Evolutionary conservation across 2,888 invertebrate genomes (phyloP), one percentile per base, ranked within the genome.

Genomic region (Dryadula phaetusa): DNA sequence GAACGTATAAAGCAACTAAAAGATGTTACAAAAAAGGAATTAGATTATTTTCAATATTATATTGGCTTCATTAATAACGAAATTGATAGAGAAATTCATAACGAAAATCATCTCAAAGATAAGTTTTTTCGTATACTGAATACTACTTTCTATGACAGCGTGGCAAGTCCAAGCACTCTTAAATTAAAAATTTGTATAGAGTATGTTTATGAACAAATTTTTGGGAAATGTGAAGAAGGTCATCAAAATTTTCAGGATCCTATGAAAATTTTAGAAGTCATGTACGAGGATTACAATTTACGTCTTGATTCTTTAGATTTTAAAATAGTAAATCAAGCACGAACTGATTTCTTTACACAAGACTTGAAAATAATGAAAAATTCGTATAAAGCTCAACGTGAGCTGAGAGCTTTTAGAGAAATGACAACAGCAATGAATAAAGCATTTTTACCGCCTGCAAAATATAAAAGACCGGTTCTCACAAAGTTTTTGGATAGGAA

Each of bases 141-240:
- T 69, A 85, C 87, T 68, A 75, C 79, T 10, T 92, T 92, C 78
- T 91, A 87, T 70, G 84, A 90, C 32, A 88, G 83, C 66, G 86
- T 92, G 18, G 91, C 92, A 1, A 89, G 88, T 76, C 89, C 86
- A 3, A 76, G 72, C 65, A 88, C 85, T 18, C 77, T 92, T 34
- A 91, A 90, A 74, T 75, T 92, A 44, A 88, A 87, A 81, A 91
- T 92, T 68, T 92, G 92, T 75, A 84, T 92, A 40, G 92, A 92
- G 77, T 92, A 86, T 70, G 92, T 92, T 22, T 92, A 92, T 67
- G 90, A 92, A 78, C 84, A 91, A 81, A 76, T 92, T 44, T 86
- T 90, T 72, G 92, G 92, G 0, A 91, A 91, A 73, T 89, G 90
- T 74, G 92, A 92, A 75, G 92, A 92, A 77, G 92, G 90, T 2